Conservation (phyloP, 2,888 invertebrate genomes). For the Fissipunctia ypsillon region DNA sequence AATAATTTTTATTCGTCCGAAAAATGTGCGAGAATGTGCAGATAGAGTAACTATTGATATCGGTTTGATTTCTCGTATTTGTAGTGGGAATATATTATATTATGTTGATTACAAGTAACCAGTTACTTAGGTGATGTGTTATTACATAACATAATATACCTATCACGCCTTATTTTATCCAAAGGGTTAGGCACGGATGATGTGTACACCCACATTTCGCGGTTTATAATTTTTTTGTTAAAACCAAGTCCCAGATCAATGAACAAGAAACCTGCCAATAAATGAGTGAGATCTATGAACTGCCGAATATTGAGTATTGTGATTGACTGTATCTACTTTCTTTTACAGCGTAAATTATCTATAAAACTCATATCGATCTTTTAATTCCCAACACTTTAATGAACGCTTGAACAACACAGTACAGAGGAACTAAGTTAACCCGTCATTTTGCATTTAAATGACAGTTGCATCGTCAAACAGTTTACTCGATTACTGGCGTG, state of each 20-base stretch:
- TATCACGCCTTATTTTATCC: too few species aligned
- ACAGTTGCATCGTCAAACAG: conserved; percentile 60
- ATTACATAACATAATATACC: too few species aligned
- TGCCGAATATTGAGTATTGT: neutral
- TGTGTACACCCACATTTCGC: too few species aligned
- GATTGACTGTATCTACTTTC: too few species aligned
- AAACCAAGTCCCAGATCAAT: neutral
- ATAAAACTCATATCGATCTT: neutral
- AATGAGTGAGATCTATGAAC: too few species aligned
- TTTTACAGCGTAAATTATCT: neutral
- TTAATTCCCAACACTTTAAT: conserved; percentile 28
- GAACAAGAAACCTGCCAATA: neutral
- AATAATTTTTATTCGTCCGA: conserved; percentile 72
- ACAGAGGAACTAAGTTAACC: conserved; percentile 51
- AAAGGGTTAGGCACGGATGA: too few species aligned
- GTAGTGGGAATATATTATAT: neutral
- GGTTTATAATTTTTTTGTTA: neutral
- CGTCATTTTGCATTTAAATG: conserved; percentile 56
- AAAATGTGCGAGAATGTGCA: conserved; percentile 36
- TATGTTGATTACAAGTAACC: neutral
- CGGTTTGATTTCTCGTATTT: conserved; percentile 20
- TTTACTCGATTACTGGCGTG: conserved; percentile 49
- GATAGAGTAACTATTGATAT: conserved; percentile 41
- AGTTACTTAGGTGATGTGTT: neutral
- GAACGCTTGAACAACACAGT: conserved; percentile 8